Percentiles rank a stretch among this genome's conserved stretches.
phyloP scores from a whole-genome alignment of 2,797 vertebrate genomes.

The Vipera ursinii region DNA sequence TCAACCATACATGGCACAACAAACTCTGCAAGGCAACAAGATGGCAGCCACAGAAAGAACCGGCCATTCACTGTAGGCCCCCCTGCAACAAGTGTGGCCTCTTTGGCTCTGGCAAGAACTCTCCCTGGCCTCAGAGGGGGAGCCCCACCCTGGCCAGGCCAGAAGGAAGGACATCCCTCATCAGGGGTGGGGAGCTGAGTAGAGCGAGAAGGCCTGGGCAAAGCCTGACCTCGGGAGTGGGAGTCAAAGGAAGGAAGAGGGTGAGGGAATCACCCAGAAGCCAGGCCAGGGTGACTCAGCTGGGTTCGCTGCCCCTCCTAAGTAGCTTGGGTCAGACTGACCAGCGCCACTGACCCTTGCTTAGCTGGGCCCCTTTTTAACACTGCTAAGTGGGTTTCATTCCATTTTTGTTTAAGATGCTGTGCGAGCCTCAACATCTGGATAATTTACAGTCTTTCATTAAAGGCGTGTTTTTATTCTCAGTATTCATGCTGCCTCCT shows the following conservation, averaged over 20 bases:
- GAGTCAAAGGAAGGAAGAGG: not conserved
- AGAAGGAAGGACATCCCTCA: not conserved
- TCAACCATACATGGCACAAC: not conserved
- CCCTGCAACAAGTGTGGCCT: not conserved
- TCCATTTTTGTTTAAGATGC: not conserved
- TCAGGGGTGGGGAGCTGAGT: not conserved
- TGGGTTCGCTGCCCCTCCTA: not conserved
- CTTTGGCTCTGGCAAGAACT: not conserved
- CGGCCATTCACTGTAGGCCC: not conserved
- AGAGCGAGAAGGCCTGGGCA: not conserved
- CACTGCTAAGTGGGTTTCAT: not conserved
- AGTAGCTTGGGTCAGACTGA: not conserved
- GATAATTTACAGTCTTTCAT: not conserved
- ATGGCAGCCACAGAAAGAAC: not conserved
- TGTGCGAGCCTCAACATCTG: not conserved
- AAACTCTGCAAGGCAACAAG: not conserved
- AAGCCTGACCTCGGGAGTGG: not conserved
- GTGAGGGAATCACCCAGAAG: not conserved
- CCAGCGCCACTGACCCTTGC: not conserved
- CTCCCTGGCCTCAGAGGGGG: not conserved
- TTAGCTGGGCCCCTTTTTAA: not conserved
- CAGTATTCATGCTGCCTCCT: not conserved
- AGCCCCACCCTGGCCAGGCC: not conserved
- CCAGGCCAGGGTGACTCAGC: not conserved
- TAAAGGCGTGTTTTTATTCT: not conserved